A percentile compares a stretch with the other conserved stretches of the same genome.
These are phyloP conservation scores for Mycetomoellerius zeteki DNA, from an alignment of 1,140 invertebrate genomes.

Conservation along the genomic window DNA sequence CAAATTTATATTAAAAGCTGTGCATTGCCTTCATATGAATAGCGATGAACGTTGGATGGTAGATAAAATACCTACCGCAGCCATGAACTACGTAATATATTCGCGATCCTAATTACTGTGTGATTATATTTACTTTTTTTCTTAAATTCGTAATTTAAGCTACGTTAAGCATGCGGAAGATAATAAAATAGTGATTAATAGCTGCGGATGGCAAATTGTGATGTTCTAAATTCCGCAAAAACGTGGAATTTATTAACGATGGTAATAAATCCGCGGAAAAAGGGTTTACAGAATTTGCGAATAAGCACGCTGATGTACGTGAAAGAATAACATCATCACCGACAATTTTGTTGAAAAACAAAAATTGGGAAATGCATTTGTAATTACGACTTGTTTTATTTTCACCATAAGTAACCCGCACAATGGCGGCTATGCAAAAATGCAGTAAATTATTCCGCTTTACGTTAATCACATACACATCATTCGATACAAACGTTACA, in stretches of 20 bases:
- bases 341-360: constrained; percentile 19
- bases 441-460: constrained; percentile 39
- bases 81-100: neutral
- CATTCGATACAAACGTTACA: neutral
- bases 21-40: constrained; percentile 12
- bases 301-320: neutral
- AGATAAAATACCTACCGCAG: neutral
- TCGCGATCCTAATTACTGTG: constrained; percentile 3
- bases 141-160: constrained; percentile 1
- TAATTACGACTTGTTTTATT: constrained; percentile 32
- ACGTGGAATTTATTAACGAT: neutral
- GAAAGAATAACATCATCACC: constrained; percentile 4
- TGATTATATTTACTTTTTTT: constrained; percentile 11
- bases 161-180: neutral
- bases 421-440: neutral
- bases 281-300: constrained; percentile 1
- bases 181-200: constrained; percentile 47
- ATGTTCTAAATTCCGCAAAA: constrained; percentile 25
- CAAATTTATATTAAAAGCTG: constrained; percentile 28
- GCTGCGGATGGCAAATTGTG: neutral
- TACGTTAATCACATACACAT: neutral
- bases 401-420: neutral
- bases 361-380: constrained; percentile 30
- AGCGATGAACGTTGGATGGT: neutral
- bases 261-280: constrained; percentile 24